A percentile compares a stretch with the other conserved stretches of the same genome.
These are phyloP conservation scores for Pangasius sanitwongsei DNA, from an alignment of 2,797 vertebrate genomes.

Conservation along the genomic window DNA sequence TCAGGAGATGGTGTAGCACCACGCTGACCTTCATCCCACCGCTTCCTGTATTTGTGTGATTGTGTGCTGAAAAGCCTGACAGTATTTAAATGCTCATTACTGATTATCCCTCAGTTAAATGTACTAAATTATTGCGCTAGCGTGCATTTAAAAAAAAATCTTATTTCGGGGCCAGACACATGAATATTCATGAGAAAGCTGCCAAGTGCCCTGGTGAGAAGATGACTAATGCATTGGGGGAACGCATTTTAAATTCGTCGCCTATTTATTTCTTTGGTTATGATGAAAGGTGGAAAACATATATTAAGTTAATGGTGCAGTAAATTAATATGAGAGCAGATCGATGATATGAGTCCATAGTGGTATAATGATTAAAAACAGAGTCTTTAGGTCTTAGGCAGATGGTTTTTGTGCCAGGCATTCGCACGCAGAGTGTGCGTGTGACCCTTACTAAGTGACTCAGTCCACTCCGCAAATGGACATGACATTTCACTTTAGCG, in stretches of 20 bases:
- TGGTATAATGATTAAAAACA: neutral
- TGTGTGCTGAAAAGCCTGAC: neutral
- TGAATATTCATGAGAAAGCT: constrained; percentile 30
- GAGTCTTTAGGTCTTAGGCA: neutral
- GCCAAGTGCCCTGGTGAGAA: constrained; percentile 11
- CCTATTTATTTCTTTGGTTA: constrained; percentile 8
- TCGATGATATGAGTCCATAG: neutral
- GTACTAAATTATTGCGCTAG: neutral
- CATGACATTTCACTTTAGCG: constrained; percentile 44
- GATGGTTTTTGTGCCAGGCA: neutral
- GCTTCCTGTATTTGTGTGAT: neutral
- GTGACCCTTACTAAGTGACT: constrained; percentile 40
- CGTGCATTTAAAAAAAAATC: constrained; percentile 5
- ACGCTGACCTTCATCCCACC: neutral
- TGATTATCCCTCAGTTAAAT: constrained; percentile 1
- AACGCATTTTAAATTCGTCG: neutral
- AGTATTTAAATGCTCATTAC: neutral
- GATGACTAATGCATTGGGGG: neutral
- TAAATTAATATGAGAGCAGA: neutral
- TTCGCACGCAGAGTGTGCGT: neutral
- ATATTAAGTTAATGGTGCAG: neutral
- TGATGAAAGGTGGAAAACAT: neutral
- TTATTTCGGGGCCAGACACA: neutral
- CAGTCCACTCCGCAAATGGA: constrained; percentile 43
- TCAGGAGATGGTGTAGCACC: neutral